Evolutionary conservation across 2,797 vertebrate species (phyloP), one percentile per base, ranked within the genome.

Genomic region (Hyperoplus lanceolatus): DNA sequence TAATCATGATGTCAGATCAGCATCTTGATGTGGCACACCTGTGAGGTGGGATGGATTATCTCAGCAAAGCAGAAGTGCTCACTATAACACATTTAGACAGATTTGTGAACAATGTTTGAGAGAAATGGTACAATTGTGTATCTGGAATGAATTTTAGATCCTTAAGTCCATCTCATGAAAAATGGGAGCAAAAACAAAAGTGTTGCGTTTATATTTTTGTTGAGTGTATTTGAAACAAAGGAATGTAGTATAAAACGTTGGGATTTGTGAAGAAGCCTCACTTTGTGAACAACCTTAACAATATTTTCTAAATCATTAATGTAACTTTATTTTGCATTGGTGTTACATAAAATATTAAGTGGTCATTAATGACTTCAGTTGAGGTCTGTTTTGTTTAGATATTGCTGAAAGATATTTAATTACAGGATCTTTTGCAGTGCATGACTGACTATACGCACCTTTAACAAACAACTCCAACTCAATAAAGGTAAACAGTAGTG

Each of bases 371-470:
- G 75, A 38, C 45, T 59, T 3, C 10, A 45, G 29, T 21, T 67
- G 16, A 63, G 1, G 70, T 68, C 67, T 74, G 65, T 61, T 74
- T 45, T 74, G 65, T 61, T 74, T 45, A 55, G 38, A 36, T 59
- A 11, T 62, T 76, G 54, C 12, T 78, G 56, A 77, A 51, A 70
- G 13, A 59, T 18, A 21, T 10, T 16, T 38, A 63, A 60, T 50
- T 21, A 62, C 46, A 38, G 36, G 39, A 57, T 59, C 36, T 81
- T 4, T 36, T 42, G 29, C 70, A 65, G 84, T n/a, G 79, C 87
- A 73, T 77, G 84, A 86, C 65, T 62, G 84, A 86, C 65, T 62
- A 59, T 56, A 87, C 88, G 83, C 79, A 77, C 87, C 86, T 92
- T 91, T 85, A 86, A 53, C 86, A 90, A 87, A 82, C 56, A 89